phyloP scores from a whole-genome alignment of 2,113 vertebrate species.

The Chloropsis hardwickii region DNA sequence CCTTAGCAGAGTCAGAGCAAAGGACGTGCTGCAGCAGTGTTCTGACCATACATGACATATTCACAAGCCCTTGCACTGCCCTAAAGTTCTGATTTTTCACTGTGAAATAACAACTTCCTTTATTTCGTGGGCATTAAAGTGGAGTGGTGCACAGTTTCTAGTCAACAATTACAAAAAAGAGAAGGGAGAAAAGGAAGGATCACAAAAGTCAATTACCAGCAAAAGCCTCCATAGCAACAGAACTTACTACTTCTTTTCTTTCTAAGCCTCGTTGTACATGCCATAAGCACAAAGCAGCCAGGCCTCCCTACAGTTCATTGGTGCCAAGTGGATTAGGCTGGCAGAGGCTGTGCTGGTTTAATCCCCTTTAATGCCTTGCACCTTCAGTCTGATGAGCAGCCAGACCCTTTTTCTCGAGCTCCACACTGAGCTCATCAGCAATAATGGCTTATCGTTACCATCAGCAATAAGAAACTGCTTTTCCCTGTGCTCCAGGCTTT shows the following conservation, averaged over 20 bases:
- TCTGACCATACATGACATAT: neutral
- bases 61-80: neutral
- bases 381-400: conserved; percentile 43
- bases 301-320: conserved; percentile 50
- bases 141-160: neutral
- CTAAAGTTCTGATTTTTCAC: neutral
- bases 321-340: conserved; percentile 66
- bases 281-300: conserved; percentile 37
- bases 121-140: neutral
- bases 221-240: conserved; percentile 23
- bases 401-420: neutral
- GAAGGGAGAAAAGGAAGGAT: neutral
- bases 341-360: conserved; percentile 43
- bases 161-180: neutral
- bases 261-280: conserved; percentile 23
- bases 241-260: conserved; percentile 39
- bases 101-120: neutral
- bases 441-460: neutral
- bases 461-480: neutral
- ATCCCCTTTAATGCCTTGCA: conserved; percentile 54
- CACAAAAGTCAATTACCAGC: conserved; percentile 6
- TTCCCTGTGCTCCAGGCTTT: neutral
- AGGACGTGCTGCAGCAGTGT: neutral
- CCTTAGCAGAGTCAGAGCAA: neutral
- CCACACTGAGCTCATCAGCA: conserved; percentile 15